These are phyloP conservation scores for Glossosoma conforme DNA, from an alignment of 1,140 invertebrate species.

Conservation along the genomic window DNA sequence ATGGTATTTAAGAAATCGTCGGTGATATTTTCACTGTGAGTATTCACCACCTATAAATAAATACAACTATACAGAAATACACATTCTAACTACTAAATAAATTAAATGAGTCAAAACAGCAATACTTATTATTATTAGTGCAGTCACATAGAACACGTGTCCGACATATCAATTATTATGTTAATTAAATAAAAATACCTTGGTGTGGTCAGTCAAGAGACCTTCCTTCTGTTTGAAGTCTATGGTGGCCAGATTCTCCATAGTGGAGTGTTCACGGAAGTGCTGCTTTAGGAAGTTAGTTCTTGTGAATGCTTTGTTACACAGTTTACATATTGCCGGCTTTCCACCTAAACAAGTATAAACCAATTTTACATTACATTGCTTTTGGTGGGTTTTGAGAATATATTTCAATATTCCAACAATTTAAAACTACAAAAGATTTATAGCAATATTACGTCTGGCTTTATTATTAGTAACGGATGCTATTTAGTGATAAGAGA, in stretches of 20 bases:
- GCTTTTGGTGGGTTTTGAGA: no score
- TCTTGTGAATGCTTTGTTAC: conserved; percentile 29
- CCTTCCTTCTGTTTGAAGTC: conserved; percentile 21
- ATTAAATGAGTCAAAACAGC: no score
- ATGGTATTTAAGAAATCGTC: conserved; percentile 20
- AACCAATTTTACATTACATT: no score
- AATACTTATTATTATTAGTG: no score
- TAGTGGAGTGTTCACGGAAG: conserved; percentile 18
- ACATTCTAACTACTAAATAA: no score
- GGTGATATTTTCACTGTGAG: conserved; percentile 10
- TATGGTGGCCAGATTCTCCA: conserved; percentile 16
- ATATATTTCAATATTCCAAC: no score
- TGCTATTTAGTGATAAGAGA: no score
- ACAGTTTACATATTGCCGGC: conserved; percentile 28
- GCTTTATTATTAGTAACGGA: no score
- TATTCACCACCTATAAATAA: conserved; percentile 5
- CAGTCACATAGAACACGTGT: neutral
- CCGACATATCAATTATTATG: neutral
- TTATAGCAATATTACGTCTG: no score
- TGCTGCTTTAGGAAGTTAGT: conserved; percentile 26
- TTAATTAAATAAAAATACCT: conserved; percentile 15
- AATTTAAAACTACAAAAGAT: no score
- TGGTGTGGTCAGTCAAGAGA: conserved; percentile 24
- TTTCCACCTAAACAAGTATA: conserved; percentile 19
- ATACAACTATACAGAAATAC: neutral